Evolutionary conservation across 2,888 invertebrate genomes (phyloP).

Genomic region (Drosophila subsilvestris): DNA sequence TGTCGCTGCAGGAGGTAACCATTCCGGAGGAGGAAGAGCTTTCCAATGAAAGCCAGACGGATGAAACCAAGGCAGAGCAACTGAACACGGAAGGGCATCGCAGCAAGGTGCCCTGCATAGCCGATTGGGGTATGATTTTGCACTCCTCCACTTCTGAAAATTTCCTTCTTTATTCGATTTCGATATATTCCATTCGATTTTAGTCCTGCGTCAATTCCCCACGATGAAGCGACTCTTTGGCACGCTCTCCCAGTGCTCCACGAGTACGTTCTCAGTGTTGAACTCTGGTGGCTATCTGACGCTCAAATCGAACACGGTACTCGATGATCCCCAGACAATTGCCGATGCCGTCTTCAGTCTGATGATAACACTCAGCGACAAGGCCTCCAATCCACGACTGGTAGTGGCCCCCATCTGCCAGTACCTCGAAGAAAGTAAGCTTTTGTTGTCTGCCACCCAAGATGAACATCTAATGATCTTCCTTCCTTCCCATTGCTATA

Average conservation of each 20-base stretch:
- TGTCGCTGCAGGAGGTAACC: constrained; percentile 78
- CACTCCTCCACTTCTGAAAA: background rate
- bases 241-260: constrained; percentile 90
- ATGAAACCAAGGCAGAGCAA: constrained; percentile 92
- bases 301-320: constrained; percentile 78
- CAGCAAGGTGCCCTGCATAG: constrained; percentile 88
- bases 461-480: background rate
- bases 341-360: constrained; percentile 95
- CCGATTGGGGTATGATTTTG: constrained; percentile 87
- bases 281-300: constrained; percentile 85
- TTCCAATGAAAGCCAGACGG: constrained; percentile 88
- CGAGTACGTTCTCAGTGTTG: constrained; percentile 89
- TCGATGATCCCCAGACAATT: constrained; percentile 89
- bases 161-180: background rate
- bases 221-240: constrained; percentile 93
- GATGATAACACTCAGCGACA: constrained; percentile 90
- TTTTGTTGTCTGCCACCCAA: background rate
- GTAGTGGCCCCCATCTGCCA: constrained; percentile 91
- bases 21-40: constrained; percentile 84
- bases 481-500: background rate
- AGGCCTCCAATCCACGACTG: constrained; percentile 90
- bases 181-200: constrained; percentile 9
- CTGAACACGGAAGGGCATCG: constrained; percentile 85
- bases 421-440: constrained; percentile 86
- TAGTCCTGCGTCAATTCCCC: constrained; percentile 90